Base-by-base conservation (phyloP, 2,113 vertebrate genomes). In the Lota lota region DNA sequence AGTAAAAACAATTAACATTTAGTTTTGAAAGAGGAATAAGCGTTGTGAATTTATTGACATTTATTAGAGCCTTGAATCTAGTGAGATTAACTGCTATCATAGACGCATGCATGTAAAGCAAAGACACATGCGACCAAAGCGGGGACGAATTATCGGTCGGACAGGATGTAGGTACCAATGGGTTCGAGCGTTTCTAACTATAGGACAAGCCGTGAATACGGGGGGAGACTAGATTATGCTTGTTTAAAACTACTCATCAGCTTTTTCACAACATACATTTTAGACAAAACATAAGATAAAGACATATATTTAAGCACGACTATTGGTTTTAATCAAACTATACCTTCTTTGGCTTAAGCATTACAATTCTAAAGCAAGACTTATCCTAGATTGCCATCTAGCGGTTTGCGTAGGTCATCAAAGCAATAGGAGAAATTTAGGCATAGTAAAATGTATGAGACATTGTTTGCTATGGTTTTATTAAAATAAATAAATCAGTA, bases 201-300 rank as follows among this genome's bases (percentile, higher is more conserved):
- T 57, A 18, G 56, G 16, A 56, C 66, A 84, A 77, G 88, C 85
- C 76, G 81, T 79, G 79, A 22, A 1, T 82, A 11, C 18, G 56
- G 57, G 1, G 8, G 19, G 8, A 12, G 57, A 59, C 5, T 21
- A 16, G 5, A 62, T n/a, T 28, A 12, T 18, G 28, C 6, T 61
- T 20, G 21, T 28, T 21, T 16, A 61, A 24, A 24, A 61, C 60
- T 61, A 14, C 60, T 59, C 11, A 7, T 59, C n/a, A 20, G 57
- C 11, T 59, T 22, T n/a, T 20, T 21, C 57, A 20, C 40, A 21
- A 11, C 57, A 7, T 59, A 59, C 57, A 33, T 33, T 33, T 33
- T 33, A 33, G 4, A 33, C 28, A 33, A 47, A 47, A 14, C 10
- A 47, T 47, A 1, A 47, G 8, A 11, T 12, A 47, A 47, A 47